Base-by-base conservation (phyloP, 92 coral and sea anemone species). In the Zoanthus solanderi region DNA sequence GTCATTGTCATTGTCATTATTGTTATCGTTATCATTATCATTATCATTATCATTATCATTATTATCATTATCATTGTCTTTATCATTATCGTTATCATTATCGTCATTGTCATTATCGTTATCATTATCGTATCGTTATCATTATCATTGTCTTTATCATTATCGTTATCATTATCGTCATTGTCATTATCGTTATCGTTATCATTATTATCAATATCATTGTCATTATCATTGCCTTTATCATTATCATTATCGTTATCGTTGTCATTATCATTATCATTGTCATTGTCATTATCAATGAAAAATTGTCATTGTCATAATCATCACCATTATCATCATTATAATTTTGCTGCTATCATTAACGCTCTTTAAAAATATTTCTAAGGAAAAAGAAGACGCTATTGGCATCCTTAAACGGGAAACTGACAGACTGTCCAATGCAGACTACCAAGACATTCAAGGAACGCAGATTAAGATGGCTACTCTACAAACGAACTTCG, bases 381-480 rank as follows among this genome's bases (percentile, higher is more conserved):
- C 34, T 11, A 67, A 96, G 99, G 96, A 90, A 78, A 95, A 91
- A 58, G 98, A 95, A 79, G 99, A 97, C 32, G 79, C 87, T 29
- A 92, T 92, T 16, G 94, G 89, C 65, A 92, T 93, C 77, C 94
- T 97, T 77, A 93, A 87, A 29, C 94, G 99, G 29, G 98, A 95
- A 82, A 95, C 99, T 60, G 98, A 97, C 88, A 95, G 94, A 81
- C 92, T 97, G 71, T 87, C 93, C 69, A 92, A 95, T 83, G 98
- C 93, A 17, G 92, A 93, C 78, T 96, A 90, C 74, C 85, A 90
- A 47, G 93, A 95, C 50, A 90, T 95, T 52, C 94, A 92, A 32
- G 94, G 91, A 37, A 92, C 96, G 10, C 94, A 92, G 75, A 72
- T 87, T 63, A 83, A 88, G 52, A 88, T 95, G 45, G 89, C 90